Base-by-base conservation (phyloP, 92 coral and sea anemone genomes). In the Diadumene lineata region DNA sequence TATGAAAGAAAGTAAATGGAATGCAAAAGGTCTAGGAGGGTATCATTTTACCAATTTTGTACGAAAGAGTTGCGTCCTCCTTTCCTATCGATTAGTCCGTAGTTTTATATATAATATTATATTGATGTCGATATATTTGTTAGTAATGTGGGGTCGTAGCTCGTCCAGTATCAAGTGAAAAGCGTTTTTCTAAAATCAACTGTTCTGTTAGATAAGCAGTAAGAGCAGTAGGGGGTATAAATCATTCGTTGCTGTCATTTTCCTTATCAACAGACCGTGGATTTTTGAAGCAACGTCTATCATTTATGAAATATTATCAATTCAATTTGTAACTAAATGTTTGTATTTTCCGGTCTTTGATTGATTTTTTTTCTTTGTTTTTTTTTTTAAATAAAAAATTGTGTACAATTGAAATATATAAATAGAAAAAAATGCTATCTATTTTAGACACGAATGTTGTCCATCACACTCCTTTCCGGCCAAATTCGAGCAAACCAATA, bases 61-160 rank as follows among this genome's bases (percentile, higher is more conserved):
- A 58, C 21, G 50, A 31, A 68, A 53, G 30, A 60, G 66, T 43
- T 34, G 70, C 64, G 72, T 55, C 68, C 60, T 60, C 27, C 38
- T 57, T 43, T 64, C 43, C 56, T 21, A 18, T 50, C 38, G 68
- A 56, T 32, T 68, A 23, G 53, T 21, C 34, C 55, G 82, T 68
- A 78, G 82, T 78, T 78, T 78, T 78, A 68, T 78, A 78, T 78
- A 67, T 67, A 48, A 67, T 78, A 78, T 78, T 67, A 67, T 78
- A 76, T 68, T 29, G 43, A 67, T 67, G 67, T 77, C 73, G 15
- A 50, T 65, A 69, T 78, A 56, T 78, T 67, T 74, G 78, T 60
- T 68, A 68, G 38, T 61, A 46, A 43, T 77, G 81, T 78, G 48
- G 65, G 82, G 72, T 78, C 33, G 27, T 50, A 58, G 31, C 19